Base-by-base conservation (phyloP, 2,113 vertebrate species). In the Tursiops truncatus region DNA sequence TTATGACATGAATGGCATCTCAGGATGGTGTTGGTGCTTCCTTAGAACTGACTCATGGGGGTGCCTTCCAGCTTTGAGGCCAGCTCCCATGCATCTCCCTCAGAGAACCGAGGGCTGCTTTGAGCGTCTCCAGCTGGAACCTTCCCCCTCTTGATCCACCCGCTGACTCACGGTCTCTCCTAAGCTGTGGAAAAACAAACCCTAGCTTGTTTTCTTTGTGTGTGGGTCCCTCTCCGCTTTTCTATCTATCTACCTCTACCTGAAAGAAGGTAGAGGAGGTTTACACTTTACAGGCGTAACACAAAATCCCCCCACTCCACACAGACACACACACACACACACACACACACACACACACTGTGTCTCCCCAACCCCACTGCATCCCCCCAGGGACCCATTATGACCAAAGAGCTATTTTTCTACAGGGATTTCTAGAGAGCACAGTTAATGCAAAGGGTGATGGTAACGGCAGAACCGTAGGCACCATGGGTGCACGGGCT, bases 391-490 rank as follows among this genome's bases (percentile, higher is more conserved):
- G 2, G 23, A 77, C 89, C 91, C 87, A 25, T 60, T 50, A 53
- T 23, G 73, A 31, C 82, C 8, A 2, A 9, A 2, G 89, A 82
- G 68, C 44, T 87, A 10, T 60, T 73, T 77, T 67, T 36, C 9
- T 65, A 20, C 47, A 53, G 73, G 36, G 50, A 33, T 20, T 50
- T 20, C 71, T 38, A 44, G 73, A 77, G 18, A 21, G 31, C 60
- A 21, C 33, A 36, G n/a, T 23, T 21, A 20, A 26, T 2, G 36
- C 74, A 60, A 44, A 71, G 38, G 47, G 44, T 1, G 1, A 15
- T 1, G 1, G 11, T 12, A 1, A 25, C 0, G 1, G 26, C 20
- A 56, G 41, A 70, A 1, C 8, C 0, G 2, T 0, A 1, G 87
- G 41, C 0, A 0, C 5, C 0, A 15, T 2, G 70, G 23, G 41